Base-by-base conservation (phyloP, 2,797 vertebrate species). In the Mormyrus proboscirostris region DNA sequence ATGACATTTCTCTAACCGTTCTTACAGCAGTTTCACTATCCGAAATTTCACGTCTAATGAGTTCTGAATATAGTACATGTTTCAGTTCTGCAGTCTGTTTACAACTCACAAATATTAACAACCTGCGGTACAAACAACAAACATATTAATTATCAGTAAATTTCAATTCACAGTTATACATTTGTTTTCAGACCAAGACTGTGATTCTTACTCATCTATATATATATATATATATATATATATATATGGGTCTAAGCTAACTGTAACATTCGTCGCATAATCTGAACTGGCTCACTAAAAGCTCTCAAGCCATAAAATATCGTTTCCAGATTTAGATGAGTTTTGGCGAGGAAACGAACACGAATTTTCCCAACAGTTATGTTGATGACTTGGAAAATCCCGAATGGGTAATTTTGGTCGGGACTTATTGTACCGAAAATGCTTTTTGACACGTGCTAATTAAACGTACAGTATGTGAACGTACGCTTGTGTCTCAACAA, bases 401-500 rank as follows among this genome's bases (percentile, higher is more conserved):
- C 16, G 12, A 49, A n/a, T 29, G 83, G 53, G 41, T 47, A 7
- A 29, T 84, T 14, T 59, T 82, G n/a, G 44, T 85, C 14, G n/a
- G 57, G 62, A 88, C 55, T 62, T n/a, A 65, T 8, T 14, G 9
- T 82, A 57, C 16, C 38, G 79, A 25, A 55, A 50, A 44, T 22
- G 55, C 8, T 47, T 89, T 29, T 50, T 89, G 25, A 62, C 41
- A 38, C 33, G 25, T 89, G 59, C 53, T 69, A 86, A 69, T 53
- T 89, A 53, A 89, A 69, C 22, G 16, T 25, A 69, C 62, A 86
- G 22, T 33, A 38, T 50, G 22, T 49, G 88, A 51, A 89, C 90
- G 89, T 47, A 51, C 25, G n/a, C 38, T 47, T 22, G 49, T 44
- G 50, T 38, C 59, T 65, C 59, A 65, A 29, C 59, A 65, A 69